phyloP scores from a whole-genome alignment of 2,113 vertebrate genomes.

The Benitochromis conjunctus region DNA sequence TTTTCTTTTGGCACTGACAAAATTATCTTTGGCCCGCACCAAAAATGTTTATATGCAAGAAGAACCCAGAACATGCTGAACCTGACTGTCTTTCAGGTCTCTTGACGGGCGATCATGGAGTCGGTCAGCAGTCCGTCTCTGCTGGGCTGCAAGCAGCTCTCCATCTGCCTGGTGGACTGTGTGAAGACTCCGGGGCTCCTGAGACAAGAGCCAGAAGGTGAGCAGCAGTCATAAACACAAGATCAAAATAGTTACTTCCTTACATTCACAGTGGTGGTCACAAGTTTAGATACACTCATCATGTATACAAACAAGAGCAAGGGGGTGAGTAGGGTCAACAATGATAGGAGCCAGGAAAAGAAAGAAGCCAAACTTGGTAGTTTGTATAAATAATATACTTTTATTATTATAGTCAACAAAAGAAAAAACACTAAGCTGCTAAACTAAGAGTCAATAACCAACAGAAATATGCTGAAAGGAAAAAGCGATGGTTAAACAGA shows the following conservation, averaged over 20 bases:
- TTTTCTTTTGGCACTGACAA: not conserved
- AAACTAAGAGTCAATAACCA: not conserved
- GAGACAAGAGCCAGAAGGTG: not conserved
- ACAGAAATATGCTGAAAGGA: fast-evolving
- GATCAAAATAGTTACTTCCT: fast-evolving
- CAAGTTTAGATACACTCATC: not conserved
- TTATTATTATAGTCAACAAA: not conserved
- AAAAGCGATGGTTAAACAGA: not conserved
- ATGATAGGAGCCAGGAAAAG: not conserved
- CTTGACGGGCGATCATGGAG: not conserved
- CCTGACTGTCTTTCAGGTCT: not conserved
- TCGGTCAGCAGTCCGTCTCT: fast-evolving
- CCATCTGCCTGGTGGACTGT: not conserved
- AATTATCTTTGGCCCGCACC: not conserved
- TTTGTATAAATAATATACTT: not conserved
- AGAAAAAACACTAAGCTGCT: not conserved
- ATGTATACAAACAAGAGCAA: not conserved
- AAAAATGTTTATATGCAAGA: not conserved
- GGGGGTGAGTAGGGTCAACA: fast-evolving
- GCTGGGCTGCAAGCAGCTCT: not conserved
- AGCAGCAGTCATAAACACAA: not conserved
- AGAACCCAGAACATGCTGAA: not conserved
- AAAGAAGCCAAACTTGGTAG: not conserved
- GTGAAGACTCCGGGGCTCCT: not conserved
- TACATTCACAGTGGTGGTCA: not conserved